Evolutionary conservation across 2,797 vertebrate species (phyloP), one percentile per base, ranked within the genome.

Genomic region (Lindbergichthys nudifrons): DNA sequence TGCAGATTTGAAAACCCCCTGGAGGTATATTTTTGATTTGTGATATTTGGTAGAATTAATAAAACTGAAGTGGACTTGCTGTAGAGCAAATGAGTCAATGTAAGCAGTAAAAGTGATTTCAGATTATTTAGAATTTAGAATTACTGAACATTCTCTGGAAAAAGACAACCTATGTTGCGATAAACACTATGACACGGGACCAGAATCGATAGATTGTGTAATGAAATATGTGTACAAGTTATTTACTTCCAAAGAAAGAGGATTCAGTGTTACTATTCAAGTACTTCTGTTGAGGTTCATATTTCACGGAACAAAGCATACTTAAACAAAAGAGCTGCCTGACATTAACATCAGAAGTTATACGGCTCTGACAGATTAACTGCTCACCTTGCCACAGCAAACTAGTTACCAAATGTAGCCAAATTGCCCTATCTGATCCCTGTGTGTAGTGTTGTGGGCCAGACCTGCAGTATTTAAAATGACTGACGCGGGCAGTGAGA

Each of bases 351-450:
- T 68, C 58, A 71, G 46, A 71, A 71, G 30, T 58, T 81, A 84
- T 62, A 70, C 50, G 59, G 73, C 73, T 72, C 62, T 41, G 66
- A 67, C 75, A 84, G 80, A 84, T 62, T 39, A 2, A 70, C 79
- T 83, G 79, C 75, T 81, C 79, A 83, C 77, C 76, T 84, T 77
- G 53, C 73, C 80, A 82, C 42, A 75, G 57, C 13, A 80, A 77
- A 75, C 65, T 1, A 70, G 15, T 56, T 67, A 68, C 36, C 43
- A 73, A 70, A 80, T 66, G 39, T 50, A 41, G 16, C 36, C 36
- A 63, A 57, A 26, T 18, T 52, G 62, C 11, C 21, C 59, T 58
- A 51, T 61, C 15, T 56, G 36, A 26, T 26, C 46, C 60, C n/a
- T 30, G n/a, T 6, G 11, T 46, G 36, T 23, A 41, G 15, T 42